Conservation (phyloP, 2,797 vertebrate species). For the Pelochelys cantorii region DNA sequence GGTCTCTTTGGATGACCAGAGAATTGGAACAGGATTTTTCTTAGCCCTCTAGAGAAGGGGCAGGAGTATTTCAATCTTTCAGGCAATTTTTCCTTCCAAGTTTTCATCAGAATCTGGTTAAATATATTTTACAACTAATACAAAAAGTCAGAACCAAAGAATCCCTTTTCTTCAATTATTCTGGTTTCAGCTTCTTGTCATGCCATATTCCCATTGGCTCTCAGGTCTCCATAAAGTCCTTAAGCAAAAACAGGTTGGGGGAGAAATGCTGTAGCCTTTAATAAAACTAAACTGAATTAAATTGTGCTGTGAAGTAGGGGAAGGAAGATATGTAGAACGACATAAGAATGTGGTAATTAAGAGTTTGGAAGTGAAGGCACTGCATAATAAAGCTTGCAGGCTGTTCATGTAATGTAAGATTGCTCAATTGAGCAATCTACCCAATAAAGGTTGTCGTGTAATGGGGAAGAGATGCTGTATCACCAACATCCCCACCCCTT, state of each 20-base stretch:
- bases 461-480: conserved; percentile 39
- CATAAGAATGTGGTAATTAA: neutral
- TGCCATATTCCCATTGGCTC: conserved; percentile 4
- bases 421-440: conserved; percentile 53
- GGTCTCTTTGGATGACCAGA: conserved; percentile 10
- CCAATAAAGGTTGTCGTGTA: conserved; percentile 41
- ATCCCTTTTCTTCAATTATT: neutral
- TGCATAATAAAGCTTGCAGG: neutral
- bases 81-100: neutral
- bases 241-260: neutral
- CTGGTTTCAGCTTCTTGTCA: neutral
- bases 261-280: neutral
- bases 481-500: conserved; percentile 51
- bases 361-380: neutral
- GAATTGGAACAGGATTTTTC: neutral
- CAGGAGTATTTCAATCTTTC: neutral
- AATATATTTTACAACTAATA: conserved; percentile 8
- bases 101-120: neutral
- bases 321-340: neutral
- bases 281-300: conserved; percentile 8
- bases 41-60: neutral
- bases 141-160: neutral
- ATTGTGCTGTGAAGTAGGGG: neutral
- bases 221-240: neutral
- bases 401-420: conserved; percentile 32